These are phyloP conservation scores for Crotalus helleri DNA, from an alignment of 2,113 vertebrate species.

Conservation along the genomic window DNA sequence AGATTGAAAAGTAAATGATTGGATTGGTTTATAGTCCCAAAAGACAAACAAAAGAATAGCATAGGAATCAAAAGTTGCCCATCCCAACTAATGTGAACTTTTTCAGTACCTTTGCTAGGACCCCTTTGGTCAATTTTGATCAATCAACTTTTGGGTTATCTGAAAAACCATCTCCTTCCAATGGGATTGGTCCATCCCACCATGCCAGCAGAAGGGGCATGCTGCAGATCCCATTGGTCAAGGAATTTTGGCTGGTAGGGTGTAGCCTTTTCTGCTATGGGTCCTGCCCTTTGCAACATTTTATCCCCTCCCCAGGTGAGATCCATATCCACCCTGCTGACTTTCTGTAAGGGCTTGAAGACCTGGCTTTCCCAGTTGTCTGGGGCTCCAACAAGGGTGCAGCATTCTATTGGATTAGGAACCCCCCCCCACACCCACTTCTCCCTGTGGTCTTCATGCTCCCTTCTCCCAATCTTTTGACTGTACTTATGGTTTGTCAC, in stretches of 20 bases:
- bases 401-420: neutral
- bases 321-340: neutral
- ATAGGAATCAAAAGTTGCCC: neutral
- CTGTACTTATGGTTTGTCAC: neutral
- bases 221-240: neutral
- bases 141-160: neutral
- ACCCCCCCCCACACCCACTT: accelerated
- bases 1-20: neutral
- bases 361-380: neutral
- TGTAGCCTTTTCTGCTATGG: neutral
- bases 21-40: neutral
- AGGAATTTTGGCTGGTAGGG: neutral
- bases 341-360: neutral
- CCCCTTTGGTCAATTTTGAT: neutral
- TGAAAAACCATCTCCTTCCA: neutral
- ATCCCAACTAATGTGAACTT: neutral
- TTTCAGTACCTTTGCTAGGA: neutral
- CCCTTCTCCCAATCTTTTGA: neutral
- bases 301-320: neutral
- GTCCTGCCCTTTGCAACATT: neutral
- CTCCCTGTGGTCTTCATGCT: neutral
- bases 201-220: neutral
- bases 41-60: neutral
- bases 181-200: neutral
- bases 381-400: neutral